A percentile compares a stretch with the other conserved stretches of the same genome.
Conservation (phyloP, 2,113 vertebrate species). For the Actinemys pallida region DNA sequence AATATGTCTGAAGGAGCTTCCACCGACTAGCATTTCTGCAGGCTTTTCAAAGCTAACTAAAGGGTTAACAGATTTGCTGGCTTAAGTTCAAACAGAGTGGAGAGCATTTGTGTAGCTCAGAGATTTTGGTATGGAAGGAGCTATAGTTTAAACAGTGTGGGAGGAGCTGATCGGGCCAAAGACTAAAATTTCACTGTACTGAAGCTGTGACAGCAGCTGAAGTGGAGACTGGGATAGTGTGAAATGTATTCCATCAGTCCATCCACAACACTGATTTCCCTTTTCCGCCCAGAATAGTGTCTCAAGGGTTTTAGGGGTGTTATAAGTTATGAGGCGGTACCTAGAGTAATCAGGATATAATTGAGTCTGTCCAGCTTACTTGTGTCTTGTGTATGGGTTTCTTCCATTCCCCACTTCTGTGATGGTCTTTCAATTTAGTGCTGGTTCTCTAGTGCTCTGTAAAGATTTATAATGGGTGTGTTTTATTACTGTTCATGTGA, state of each 20-base stretch:
- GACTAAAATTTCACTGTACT: background rate
- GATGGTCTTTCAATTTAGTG: background rate
- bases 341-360: background rate
- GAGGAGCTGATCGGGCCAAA: background rate
- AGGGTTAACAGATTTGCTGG: background rate
- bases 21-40: background rate
- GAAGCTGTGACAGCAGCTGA: background rate
- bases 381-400: accelerated
- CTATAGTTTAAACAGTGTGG: background rate
- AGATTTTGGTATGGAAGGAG: background rate
- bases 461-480: background rate
- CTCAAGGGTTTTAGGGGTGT: background rate
- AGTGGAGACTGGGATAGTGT: background rate
- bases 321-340: background rate
- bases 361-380: background rate
- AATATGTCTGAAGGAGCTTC: background rate
- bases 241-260: background rate
- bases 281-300: background rate
- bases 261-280: background rate
- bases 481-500: background rate
- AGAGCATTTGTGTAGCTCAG: background rate
- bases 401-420: background rate
- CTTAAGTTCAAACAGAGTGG: background rate
- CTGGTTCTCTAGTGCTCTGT: background rate
- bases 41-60: background rate